Evolutionary conservation across 2,888 invertebrate species (phyloP), one percentile per base, ranked within the genome.

Genomic region (Leptinotarsa rubiginosa): DNA sequence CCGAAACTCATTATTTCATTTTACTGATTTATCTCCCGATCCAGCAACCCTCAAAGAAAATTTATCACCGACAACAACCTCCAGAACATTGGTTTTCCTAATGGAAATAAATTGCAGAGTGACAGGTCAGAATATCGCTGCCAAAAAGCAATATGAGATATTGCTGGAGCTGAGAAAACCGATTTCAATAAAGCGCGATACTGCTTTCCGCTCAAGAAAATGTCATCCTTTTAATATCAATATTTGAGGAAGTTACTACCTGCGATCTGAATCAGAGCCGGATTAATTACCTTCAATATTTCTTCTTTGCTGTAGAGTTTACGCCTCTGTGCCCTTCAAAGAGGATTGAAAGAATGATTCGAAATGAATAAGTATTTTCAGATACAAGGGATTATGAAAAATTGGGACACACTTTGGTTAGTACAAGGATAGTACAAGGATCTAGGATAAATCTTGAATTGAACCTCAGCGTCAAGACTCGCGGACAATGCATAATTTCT

Each of bases 181-280:
- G 69, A 56, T 69, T 56, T 47, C 20, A 69, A 56, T 56, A 47
- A 56, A 56, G 56, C 13, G 56, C 18, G 68, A 52, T 47, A 13
- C 18, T n/a, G 52, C 22, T 56, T 22, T 22, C 16, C 22, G 15
- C 31, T 62, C 62, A 4, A 47, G 47, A 56, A 56, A 56, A 59
- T 69, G 56, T 69, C 47, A 56, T 54, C 54, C 69, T 22, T 56
- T 56, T n/a, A 47, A 56, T 69, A 54, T 56, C 69, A 69, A 69
- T 69, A 69, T 69, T 56, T 41, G 56, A 59, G 69, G 69, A 56
- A 69, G 56, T 69, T 69, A 31, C 56, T 47, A 68, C 18, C 52
- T 68, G 54, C 18, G 52, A 54, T 52, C 25, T 3, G 52, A 67
- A 52, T 67, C 5, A 50, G 10, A 68, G 18, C 22, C 62, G 62